Evolutionary conservation across 2,113 vertebrate species (phyloP), one percentile per base, ranked within the genome.

Genomic region (Antigone vipio): DNA sequence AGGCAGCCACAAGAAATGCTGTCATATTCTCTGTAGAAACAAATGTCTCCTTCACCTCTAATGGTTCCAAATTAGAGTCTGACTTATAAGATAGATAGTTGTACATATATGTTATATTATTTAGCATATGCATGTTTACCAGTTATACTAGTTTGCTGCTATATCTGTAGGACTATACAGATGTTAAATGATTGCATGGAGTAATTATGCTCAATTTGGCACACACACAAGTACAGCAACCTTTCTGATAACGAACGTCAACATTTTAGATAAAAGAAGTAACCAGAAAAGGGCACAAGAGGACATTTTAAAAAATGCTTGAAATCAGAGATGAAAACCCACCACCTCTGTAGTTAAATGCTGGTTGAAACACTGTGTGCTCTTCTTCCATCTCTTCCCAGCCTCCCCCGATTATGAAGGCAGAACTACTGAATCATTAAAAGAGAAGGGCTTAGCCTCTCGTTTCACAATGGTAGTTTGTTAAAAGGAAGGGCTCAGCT

Each of bases 401-500:
- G 32, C 35, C 56, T 82, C 34, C 42, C 32, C 29, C 2, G n/a
- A 79, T 95, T 91, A 68, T 14, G 81, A 85, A 93, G 87, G 84
- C 72, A 91, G 50, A 68, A 14, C 34, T 27, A 72, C 69, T 60
- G 92, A 68, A 59, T 93, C 69, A 62, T 95, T 97, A 97, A 62
- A 94, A 92, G 88, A 94, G 82, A 95, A 94, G 75, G 74, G 55
- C 80, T 95, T 89, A 94, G 75, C 79, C 88, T 98, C 90, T 91
- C 75, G 71, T 93, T 97, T 97, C 94, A 93, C 58, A 81, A 19
- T 35, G 69, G 42, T 82, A 87, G 44, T 90, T 97, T 96, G 83
- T 96, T 97, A 96, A 96, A 97, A 95, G 84, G 81, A 97, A 97
- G 55, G 80, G 67, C 86, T 95, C 68, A 82, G 59, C 82, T 94